Evolutionary conservation across 2,113 vertebrate genomes (phyloP).

Genomic region (Actenoides lindsayi): DNA sequence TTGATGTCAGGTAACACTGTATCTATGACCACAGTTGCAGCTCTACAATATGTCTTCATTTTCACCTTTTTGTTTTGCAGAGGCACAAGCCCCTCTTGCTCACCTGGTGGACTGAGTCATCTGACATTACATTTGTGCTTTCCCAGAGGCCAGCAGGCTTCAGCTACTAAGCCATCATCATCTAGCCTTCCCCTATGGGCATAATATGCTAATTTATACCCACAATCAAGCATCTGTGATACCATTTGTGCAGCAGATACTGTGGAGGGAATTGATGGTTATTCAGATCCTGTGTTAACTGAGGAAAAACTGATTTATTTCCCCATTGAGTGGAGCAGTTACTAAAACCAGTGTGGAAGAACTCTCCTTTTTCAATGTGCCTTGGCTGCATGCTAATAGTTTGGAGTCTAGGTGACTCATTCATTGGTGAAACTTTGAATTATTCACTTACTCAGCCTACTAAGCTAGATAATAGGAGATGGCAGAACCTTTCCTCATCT

Average conservation of each 20-base stretch:
- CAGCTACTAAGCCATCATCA: slow-evolving; percentile 57
- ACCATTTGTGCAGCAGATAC: slow-evolving; percentile 65
- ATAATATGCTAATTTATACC: slow-evolving; percentile 65
- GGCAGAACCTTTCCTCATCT: slow-evolving; percentile 53
- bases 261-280: slow-evolving; percentile 45
- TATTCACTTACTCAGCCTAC: slow-evolving; percentile 66
- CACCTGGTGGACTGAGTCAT: slow-evolving; percentile 28
- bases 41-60: neutral
- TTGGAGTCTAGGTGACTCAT: slow-evolving; percentile 52
- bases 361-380: slow-evolving; percentile 30
- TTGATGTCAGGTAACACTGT: neutral
- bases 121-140: slow-evolving; percentile 58
- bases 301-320: slow-evolving; percentile 66
- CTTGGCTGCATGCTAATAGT: slow-evolving; percentile 43
- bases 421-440: slow-evolving; percentile 65
- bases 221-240: slow-evolving; percentile 69
- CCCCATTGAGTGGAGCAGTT: slow-evolving; percentile 27
- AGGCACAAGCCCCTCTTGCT: neutral
- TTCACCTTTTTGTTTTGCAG: slow-evolving; percentile 2
- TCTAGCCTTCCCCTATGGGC: slow-evolving; percentile 50
- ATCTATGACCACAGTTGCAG: neutral
- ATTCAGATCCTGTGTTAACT: slow-evolving; percentile 45
- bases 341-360: slow-evolving; percentile 43
- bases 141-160: slow-evolving; percentile 58
- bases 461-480: slow-evolving; percentile 65